These are phyloP conservation scores for Pseudochirops cupreus DNA, from an alignment of 2,797 vertebrate genomes.

Conservation along the genomic window DNA sequence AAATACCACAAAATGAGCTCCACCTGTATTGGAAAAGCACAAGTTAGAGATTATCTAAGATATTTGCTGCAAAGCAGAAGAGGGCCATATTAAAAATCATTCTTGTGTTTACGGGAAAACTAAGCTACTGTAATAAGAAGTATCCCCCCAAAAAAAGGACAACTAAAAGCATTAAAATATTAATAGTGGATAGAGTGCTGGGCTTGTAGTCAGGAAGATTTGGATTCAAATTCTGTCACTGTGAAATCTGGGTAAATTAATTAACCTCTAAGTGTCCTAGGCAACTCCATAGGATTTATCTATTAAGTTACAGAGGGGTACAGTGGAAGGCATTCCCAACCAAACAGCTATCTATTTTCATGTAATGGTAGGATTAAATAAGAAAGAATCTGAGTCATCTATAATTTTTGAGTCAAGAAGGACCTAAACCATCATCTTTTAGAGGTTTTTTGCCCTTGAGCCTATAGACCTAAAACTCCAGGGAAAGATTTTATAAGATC, in stretches of 20 bases:
- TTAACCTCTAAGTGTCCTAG: not conserved
- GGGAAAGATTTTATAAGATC: not conserved
- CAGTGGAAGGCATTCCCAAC: not conserved
- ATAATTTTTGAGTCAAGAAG: not conserved
- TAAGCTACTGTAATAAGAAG: not conserved
- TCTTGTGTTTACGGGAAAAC: not conserved
- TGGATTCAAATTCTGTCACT: not conserved
- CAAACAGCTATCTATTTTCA: not conserved
- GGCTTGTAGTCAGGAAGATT: not conserved
- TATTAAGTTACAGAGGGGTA: not conserved
- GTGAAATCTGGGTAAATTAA: not conserved
- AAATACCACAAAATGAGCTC: not conserved
- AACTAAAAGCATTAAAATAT: not conserved
- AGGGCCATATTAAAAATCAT: not conserved
- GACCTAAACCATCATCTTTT: not conserved
- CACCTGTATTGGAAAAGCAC: not conserved
- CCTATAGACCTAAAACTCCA: not conserved
- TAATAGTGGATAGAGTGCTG: not conserved
- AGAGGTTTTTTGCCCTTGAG: not conserved
- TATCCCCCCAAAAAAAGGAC: not conserved
- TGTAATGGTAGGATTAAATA: not conserved
- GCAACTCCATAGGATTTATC: not conserved
- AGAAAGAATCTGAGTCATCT: not conserved
- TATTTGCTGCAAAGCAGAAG: not conserved
- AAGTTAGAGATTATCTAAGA: not conserved